Base-by-base conservation (phyloP, 2,797 vertebrate genomes). In the Tapera naevia region DNA sequence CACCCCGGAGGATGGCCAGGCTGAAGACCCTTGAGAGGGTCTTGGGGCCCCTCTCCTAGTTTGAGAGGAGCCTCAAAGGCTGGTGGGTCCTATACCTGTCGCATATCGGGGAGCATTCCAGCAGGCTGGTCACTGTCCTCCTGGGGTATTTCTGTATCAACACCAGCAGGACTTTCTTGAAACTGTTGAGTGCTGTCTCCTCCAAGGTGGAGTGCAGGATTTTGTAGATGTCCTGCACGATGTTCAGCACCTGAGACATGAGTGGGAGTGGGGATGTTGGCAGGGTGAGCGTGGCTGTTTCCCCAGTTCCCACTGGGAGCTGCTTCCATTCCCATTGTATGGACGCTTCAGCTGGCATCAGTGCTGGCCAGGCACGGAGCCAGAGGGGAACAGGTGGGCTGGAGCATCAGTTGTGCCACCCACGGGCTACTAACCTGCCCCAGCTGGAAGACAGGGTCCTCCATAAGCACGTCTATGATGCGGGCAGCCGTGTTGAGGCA, bases 381-480 rank as follows among this genome's bases (percentile, higher is more conserved):
- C 1, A 1, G 58, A 60, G 51, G 4, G n/a, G 24, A 66, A 32
- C 2, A 1, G 37, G 17, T 17, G 45, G 58, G 39, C 79, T 62
- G 35, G 39, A 62, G 41, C 67, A 23, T 37, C 25, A 8, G 46
- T 21, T 1, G 2, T 62, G 64, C 60, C 60, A 39, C 58, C 65
- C 51, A n/a, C 1, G 1, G 53, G 24, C 51, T 79, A 30, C 45
- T 79, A 33, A 72, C 88, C 33, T 53, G 33, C 39, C 3, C 14
- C 1, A 2, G 5, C 17, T 4, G 17, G 45, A 84, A 60, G 53
- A 6, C 14, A 32, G 5, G 0, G 11, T 41, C 15, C 0, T 0
- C 7, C 33, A 54, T 25, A 32, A 90, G 74, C 39, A 28, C 0
- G 0, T 67, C 9, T 18, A 90, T 22, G 74, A 90, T 79, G 5